Base-by-base conservation (phyloP, 1,140 invertebrate species). In the Apis mellifera region DNA sequence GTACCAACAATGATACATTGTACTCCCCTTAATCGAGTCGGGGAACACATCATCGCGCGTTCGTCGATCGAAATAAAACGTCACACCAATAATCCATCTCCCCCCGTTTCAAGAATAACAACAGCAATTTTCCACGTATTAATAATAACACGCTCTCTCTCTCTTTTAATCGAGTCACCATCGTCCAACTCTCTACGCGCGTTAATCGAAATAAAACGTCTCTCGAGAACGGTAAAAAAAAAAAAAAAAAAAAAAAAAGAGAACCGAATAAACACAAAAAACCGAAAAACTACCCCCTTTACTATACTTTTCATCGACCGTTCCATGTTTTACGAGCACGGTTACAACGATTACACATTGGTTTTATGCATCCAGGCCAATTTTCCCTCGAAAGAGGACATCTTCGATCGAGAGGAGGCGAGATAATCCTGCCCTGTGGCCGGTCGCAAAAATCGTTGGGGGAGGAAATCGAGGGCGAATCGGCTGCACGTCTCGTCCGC, bases 391-490 rank as follows among this genome's bases (percentile, higher is more conserved):
- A 50, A 60, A 62, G 71, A 60, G 23, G 60, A 21, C 13, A 12
- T 13, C 7, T 21, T 59, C 17, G 1, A 12, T 3, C 11, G 32
- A 62, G 21, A 62, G 42, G 59, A 74, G 32, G n/a, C 26, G 55
- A 48, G 13, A n/a, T 9, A 15, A 23, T 50, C 0, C 1, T 19
- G 54, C n/a, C n/a, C n/a, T 15, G 0, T n/a, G 50, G 55, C 0
- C 59, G 50, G 13, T 75, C 71, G 72, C 54, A 74, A 73, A 86
- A 81, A 86, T 54, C 68, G 23, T 21, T 42, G 42, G 32, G 50
- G 19, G 48, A 54, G 78, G 60, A 69, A 76, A 87, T 83, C 66
- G 59, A 52, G 32, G 26, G 65, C 32, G 71, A 12, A 66, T 70
- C 62, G 72, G 54, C 42, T 73, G 54, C 54, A 19, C 55, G 55